These are phyloP conservation scores for Capitella teleta DNA, from an alignment of 1,140 invertebrate genomes.

Conservation along the genomic window DNA sequence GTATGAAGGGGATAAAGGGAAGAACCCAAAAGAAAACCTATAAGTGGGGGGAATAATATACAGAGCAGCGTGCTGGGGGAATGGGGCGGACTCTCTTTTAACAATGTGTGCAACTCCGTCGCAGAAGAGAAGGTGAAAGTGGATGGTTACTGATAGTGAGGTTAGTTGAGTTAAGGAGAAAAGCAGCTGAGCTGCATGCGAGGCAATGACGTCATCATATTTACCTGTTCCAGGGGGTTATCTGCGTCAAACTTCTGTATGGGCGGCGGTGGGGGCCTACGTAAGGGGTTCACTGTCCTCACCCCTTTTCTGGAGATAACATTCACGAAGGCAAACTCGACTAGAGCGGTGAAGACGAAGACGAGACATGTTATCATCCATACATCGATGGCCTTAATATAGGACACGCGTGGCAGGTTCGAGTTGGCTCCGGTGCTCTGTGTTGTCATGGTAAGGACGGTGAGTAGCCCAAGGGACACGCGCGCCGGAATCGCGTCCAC, in stretches of 20 bases:
- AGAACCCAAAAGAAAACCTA: no score
- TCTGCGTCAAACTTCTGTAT: slow-evolving; percentile 2
- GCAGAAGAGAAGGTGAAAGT: no score
- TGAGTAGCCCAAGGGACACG: slow-evolving; percentile 30
- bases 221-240: slow-evolving; percentile 1
- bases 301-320: slow-evolving; percentile 6
- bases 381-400: slow-evolving; percentile 47
- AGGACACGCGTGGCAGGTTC: slow-evolving; percentile 31
- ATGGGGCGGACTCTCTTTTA: no score
- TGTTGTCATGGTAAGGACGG: slow-evolving; percentile 25
- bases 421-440: slow-evolving; percentile 14
- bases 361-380: slow-evolving; percentile 74
- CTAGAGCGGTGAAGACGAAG: slow-evolving; percentile 66
- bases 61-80: no score
- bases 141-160: no score
- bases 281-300: slow-evolving; percentile 27
- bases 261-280: slow-evolving; percentile 26
- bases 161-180: no score
- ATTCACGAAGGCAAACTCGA: slow-evolving; percentile 65
- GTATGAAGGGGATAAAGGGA: no score
- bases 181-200: neutral
- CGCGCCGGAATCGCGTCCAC: slow-evolving; percentile 47
- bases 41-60: no score
- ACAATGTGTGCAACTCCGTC: no score
- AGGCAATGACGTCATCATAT: neutral